Evolutionary conservation across 1,140 invertebrate genomes (phyloP).

Genomic region (Brachionus sp.): DNA sequence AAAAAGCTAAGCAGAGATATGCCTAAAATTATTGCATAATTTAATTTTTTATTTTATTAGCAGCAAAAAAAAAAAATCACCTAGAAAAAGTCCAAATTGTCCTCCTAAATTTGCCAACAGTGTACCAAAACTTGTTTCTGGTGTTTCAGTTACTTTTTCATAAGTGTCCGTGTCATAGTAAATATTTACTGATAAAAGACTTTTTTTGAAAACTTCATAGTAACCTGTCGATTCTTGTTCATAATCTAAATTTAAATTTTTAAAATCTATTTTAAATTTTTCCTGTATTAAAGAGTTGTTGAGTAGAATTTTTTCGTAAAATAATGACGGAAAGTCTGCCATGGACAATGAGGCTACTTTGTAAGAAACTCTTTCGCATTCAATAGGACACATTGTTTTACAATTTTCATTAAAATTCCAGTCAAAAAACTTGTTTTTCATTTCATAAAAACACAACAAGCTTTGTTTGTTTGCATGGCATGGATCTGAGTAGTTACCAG

Average conservation of each 20-base stretch:
- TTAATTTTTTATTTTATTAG: neutral
- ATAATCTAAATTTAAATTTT: neutral
- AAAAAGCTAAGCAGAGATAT: slow-evolving; percentile 27
- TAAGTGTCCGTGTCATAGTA: slow-evolving; percentile 39
- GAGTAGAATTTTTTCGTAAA: slow-evolving; percentile 24
- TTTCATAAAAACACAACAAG: neutral
- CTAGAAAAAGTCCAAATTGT: slow-evolving; percentile 31
- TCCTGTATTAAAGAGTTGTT: slow-evolving; percentile 18
- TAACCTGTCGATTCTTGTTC: neutral
- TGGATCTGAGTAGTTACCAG: neutral
- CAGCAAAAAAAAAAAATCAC: neutral
- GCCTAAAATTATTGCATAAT: neutral
- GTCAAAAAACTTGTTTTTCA: slow-evolving; percentile 33
- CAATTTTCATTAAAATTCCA: slow-evolving; percentile 29
- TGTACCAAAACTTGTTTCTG: slow-evolving; percentile 18
- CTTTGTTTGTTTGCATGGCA: neutral
- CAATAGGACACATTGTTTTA: slow-evolving; percentile 11
- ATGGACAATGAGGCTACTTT: slow-evolving; percentile 7
- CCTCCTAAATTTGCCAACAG: slow-evolving; percentile 38
- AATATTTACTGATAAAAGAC: slow-evolving; percentile 27
- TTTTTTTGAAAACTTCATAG: slow-evolving; percentile 1
- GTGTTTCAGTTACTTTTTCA: slow-evolving; percentile 18
- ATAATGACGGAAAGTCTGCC: neutral
- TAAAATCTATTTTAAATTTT: neutral
- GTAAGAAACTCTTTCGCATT: slow-evolving; percentile 30